Percentiles rank a stretch among this genome's conserved stretches.
phyloP scores from a whole-genome alignment of 2,888 invertebrate genomes.

The Lithophane ornitopus region DNA sequence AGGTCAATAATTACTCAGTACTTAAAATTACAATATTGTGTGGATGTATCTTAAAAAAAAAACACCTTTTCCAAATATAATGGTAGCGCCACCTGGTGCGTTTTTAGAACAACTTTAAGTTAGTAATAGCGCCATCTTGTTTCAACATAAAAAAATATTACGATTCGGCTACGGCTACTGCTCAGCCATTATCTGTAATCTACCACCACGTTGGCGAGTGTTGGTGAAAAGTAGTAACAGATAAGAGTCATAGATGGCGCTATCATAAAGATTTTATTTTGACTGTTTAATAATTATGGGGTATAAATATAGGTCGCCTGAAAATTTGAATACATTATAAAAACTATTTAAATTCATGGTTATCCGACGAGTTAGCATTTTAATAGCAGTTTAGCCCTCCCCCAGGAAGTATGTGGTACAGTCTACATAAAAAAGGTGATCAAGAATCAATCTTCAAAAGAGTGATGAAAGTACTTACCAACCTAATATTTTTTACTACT shows the following conservation, averaged over 20 bases:
- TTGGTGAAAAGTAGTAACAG: background rate
- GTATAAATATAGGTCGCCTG: background rate
- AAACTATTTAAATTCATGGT: too few species aligned
- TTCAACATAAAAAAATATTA: background rate
- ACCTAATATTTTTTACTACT: background rate
- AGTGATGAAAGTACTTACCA: too few species aligned
- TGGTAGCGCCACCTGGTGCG: slow-evolving; percentile 34
- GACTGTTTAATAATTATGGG: background rate
- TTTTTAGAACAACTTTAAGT: background rate
- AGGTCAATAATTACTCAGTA: background rate
- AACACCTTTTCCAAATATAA: background rate
- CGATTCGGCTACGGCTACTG: background rate
- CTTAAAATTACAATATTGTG: background rate
- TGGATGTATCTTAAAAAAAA: background rate
- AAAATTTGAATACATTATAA: background rate
- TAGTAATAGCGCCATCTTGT: slow-evolving; percentile 45
- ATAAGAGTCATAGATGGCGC: slow-evolving; percentile 23
- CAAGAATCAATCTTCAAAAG: background rate
- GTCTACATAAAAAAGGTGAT: background rate
- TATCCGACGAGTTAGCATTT: too few species aligned
- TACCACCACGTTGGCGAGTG: background rate
- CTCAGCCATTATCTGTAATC: too few species aligned
- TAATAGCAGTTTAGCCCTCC: too few species aligned
- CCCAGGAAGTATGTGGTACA: too few species aligned
- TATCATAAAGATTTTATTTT: background rate